Conservation (phyloP, 2,888 invertebrate genomes). For the Cyclophora punctaria region DNA sequence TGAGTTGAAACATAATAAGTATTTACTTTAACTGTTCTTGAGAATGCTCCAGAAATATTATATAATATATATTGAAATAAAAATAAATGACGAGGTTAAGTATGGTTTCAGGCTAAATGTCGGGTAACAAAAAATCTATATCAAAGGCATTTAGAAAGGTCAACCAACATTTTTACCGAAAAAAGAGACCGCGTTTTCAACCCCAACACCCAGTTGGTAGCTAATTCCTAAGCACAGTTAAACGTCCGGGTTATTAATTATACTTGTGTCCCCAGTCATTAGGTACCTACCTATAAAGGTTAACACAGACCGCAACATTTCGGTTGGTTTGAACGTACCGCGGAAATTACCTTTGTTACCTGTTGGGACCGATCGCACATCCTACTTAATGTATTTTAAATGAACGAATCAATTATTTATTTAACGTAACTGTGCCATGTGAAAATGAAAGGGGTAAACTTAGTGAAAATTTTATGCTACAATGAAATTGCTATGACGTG, state of each 20-base stretch:
- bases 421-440: constrained; percentile 32
- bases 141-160: no score
- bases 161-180: no score
- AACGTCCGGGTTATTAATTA: constrained; percentile 22
- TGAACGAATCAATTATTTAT: constrained; percentile 54
- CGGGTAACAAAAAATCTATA: no score
- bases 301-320: constrained; percentile 10
- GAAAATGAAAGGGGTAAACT: constrained; percentile 42
- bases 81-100: no score
- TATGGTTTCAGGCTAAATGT: no score
- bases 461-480: constrained; percentile 38
- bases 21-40: no score
- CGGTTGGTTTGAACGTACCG: constrained; percentile 14
- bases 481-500: constrained; percentile 30
- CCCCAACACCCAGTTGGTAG: neutral
- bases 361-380: constrained; percentile 35
- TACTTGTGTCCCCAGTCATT: constrained; percentile 12
- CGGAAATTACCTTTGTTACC: constrained; percentile 45
- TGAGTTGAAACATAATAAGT: no score
- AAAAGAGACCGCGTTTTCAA: neutral
- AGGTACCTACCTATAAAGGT: neutral
- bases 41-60: no score
- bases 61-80: no score
- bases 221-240: neutral
- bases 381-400: constrained; percentile 59